Evolutionary conservation across 2,113 vertebrate genomes (phyloP).

Genomic region (Balaeniceps rex): DNA sequence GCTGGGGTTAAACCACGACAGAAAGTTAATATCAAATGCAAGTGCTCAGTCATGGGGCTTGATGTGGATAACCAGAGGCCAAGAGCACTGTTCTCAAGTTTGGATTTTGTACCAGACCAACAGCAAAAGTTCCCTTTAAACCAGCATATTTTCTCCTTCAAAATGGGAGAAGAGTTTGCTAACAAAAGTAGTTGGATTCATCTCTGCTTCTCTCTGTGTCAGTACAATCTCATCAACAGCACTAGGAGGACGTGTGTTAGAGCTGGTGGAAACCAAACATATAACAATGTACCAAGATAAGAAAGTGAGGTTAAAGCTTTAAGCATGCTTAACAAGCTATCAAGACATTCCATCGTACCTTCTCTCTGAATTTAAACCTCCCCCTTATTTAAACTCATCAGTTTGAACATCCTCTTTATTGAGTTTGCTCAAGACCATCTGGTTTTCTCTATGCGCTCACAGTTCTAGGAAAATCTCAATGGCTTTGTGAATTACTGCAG

Average conservation of each 20-base stretch:
- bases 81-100: accelerated
- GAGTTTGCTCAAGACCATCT: background rate
- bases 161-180: background rate
- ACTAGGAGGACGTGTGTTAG: background rate
- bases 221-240: background rate
- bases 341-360: background rate
- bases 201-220: background rate
- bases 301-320: background rate
- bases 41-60: background rate
- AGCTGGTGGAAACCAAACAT: background rate
- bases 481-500: constrained; percentile 1
- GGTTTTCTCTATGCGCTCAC: background rate
- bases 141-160: background rate
- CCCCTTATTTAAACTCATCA: background rate
- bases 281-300: background rate
- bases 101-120: background rate
- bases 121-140: background rate
- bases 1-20: too few relatives aligned
- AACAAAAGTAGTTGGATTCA: background rate
- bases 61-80: background rate
- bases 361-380: background rate
- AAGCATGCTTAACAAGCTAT: background rate
- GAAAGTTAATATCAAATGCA: background rate
- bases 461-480: background rate
- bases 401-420: background rate